Conservation (phyloP, 2,113 vertebrate species). For the Xenopus borealis region DNA sequence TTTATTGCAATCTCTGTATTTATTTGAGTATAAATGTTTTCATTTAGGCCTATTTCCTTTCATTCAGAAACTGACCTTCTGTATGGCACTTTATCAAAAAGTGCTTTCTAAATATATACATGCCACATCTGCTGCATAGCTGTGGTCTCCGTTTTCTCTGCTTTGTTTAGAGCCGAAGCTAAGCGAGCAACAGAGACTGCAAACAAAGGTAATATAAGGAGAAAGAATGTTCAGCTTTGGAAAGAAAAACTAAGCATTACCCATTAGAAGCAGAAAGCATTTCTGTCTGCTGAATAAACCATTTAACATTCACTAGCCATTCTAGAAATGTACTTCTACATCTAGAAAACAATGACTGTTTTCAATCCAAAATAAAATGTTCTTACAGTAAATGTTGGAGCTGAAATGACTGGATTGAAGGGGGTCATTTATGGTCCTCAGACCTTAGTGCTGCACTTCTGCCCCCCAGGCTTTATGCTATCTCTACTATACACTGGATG, state of each 20-base stretch:
- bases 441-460: too few relatives aligned
- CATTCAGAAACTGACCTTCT: background rate
- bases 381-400: too few relatives aligned
- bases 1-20: background rate
- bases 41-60: background rate
- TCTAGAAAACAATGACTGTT: too few relatives aligned
- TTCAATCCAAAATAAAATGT: too few relatives aligned
- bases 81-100: conserved; percentile 4
- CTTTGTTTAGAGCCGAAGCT: background rate
- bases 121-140: conserved; percentile 3
- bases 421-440: too few relatives aligned
- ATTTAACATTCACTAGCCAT: background rate
- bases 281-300: background rate
- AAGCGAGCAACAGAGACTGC: background rate
- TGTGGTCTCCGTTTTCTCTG: background rate
- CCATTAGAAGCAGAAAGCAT: background rate
- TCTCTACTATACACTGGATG: too few relatives aligned
- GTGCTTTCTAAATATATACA: background rate
- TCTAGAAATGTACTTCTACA: too few relatives aligned
- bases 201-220: background rate
- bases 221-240: too few relatives aligned
- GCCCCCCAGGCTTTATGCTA: too few relatives aligned
- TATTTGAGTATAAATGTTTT: background rate
- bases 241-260: background rate
- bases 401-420: too few relatives aligned